phyloP scores from a whole-genome alignment of 2,797 vertebrate species.

The Hoplostethus atlanticus region DNA sequence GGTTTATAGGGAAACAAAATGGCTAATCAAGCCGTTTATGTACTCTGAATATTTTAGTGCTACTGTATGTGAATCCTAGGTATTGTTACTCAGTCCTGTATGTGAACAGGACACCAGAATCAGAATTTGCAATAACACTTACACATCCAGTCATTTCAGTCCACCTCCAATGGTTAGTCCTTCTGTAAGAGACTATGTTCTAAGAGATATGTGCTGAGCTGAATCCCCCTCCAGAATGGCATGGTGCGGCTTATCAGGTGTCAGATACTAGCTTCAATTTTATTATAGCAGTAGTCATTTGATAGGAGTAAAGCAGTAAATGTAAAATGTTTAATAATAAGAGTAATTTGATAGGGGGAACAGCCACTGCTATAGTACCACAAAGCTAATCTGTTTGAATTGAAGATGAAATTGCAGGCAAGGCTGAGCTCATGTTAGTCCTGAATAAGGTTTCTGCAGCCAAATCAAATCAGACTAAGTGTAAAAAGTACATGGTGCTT shows the following conservation, averaged over 20 bases:
- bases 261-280: slow-evolving; percentile 42
- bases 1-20: background rate
- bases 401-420: slow-evolving; percentile 18
- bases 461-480: slow-evolving; percentile 37
- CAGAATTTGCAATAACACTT: background rate
- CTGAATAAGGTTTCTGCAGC: slow-evolving; percentile 2
- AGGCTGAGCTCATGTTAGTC: slow-evolving; percentile 9
- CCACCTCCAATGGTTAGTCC: background rate
- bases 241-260: slow-evolving; percentile 62
- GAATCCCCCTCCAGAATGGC: slow-evolving; percentile 38
- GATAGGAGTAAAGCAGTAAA: background rate
- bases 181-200: slow-evolving; percentile 13
- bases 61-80: background rate
- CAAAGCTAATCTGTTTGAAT: slow-evolving; percentile 18
- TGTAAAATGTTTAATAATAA: slow-evolving; percentile 29
- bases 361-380: slow-evolving; percentile 43
- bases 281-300: slow-evolving; percentile 44
- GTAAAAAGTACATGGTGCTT: slow-evolving; percentile 45
- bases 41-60: background rate
- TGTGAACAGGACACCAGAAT: background rate
- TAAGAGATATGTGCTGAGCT: slow-evolving; percentile 28
- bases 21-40: background rate
- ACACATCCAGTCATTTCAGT: background rate
- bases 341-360: slow-evolving; percentile 62
- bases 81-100: background rate